phyloP scores from a whole-genome alignment of 2,888 invertebrate genomes.

The Anthrax anthrax region DNA sequence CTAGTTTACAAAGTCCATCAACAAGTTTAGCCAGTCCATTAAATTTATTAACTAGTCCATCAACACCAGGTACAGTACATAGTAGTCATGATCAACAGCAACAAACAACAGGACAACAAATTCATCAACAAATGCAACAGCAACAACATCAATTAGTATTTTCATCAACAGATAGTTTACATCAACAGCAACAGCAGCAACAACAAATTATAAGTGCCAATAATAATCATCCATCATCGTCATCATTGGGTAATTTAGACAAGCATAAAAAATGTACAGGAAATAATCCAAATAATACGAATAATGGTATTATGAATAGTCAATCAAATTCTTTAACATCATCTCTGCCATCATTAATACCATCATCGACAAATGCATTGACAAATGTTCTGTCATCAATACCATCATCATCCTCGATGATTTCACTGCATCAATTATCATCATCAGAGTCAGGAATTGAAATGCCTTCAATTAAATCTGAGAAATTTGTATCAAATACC shows the following conservation, averaged over 20 bases:
- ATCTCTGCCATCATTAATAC: background rate
- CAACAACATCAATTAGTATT: slow-evolving; percentile 6
- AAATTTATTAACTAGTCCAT: slow-evolving; percentile 51
- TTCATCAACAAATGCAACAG: slow-evolving; percentile 8
- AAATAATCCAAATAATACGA: slow-evolving; percentile 2
- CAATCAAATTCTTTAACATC: slow-evolving; percentile 2
- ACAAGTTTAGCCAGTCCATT: slow-evolving; percentile 67
- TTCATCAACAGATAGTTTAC: too few species aligned
- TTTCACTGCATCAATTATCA: slow-evolving; percentile 15
- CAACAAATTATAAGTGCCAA: slow-evolving; percentile 4
- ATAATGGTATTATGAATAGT: background rate
- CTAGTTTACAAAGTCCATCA: slow-evolving; percentile 54
- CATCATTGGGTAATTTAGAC: slow-evolving; percentile 3
- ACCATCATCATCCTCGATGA: slow-evolving; percentile 18
- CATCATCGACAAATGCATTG: slow-evolving; percentile 8
- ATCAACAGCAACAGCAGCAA: slow-evolving; percentile 1
- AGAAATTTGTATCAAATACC: slow-evolving; percentile 2
- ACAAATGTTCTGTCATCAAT: slow-evolving; percentile 4
- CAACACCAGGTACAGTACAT: slow-evolving; percentile 23
- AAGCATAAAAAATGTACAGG: slow-evolving; percentile 4
- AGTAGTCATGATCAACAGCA: slow-evolving; percentile 6
- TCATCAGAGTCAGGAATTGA: background rate
- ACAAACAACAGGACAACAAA: slow-evolving; percentile 4
- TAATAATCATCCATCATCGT: slow-evolving; percentile 7
- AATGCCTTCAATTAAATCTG: slow-evolving; percentile 1